Evolutionary conservation across 23 tunicate species (phyloP).

Genomic region (Styela plicata): DNA sequence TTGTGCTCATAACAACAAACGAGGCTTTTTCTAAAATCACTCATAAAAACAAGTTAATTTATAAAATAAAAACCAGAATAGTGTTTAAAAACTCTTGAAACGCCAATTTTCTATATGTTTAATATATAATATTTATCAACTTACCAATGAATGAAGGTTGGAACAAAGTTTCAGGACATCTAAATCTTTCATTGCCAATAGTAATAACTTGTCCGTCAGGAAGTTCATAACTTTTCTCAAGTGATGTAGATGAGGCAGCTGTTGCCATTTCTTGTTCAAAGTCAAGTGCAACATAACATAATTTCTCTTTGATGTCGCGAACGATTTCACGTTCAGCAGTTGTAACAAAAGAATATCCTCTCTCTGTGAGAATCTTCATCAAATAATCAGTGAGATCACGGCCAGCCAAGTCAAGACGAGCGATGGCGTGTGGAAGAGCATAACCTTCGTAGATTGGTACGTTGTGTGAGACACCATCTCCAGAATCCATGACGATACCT

Average conservation of each 20-base stretch:
- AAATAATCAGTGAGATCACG: conserved; percentile 81
- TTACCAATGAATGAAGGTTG: conserved; percentile 85
- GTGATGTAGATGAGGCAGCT: conserved; percentile 59
- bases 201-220: conserved; percentile 77
- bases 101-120: too few species aligned
- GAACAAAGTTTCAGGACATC: conserved; percentile 98
- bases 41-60: too few species aligned
- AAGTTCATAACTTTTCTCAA: conserved; percentile 53
- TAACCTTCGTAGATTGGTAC: conserved; percentile 96
- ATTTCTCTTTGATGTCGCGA: conserved; percentile 80
- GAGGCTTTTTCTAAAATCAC: too few species aligned
- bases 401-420: conserved; percentile 85
- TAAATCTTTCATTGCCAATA: conserved; percentile 91
- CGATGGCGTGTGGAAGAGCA: conserved; percentile 91
- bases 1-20: too few species aligned
- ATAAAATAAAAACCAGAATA: too few species aligned
- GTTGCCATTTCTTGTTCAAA: conserved; percentile 76
- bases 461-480: conserved; percentile 96
- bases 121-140: too few species aligned
- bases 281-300: conserved; percentile 75
- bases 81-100: too few species aligned
- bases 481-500: conserved; percentile 78
- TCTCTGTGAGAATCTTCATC: conserved; percentile 80
- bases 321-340: conserved; percentile 79
- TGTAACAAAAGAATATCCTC: conserved; percentile 47